Conservation (phyloP, 1,140 invertebrate genomes). For the Lepidurus couesii region DNA sequence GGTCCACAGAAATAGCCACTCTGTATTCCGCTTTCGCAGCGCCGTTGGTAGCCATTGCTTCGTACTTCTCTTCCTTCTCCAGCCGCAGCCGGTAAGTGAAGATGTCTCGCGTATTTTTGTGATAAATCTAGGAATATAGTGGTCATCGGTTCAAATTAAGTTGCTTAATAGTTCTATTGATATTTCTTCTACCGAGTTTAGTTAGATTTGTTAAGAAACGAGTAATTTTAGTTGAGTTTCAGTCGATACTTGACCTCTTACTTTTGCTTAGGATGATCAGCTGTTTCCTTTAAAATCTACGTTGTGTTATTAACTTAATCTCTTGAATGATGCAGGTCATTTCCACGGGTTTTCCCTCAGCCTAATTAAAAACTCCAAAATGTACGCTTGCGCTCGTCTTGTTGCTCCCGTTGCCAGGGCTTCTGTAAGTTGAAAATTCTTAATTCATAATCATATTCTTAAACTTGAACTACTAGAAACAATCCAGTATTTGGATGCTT, state of each 20-base stretch:
- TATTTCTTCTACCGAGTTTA: neutral
- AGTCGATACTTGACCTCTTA: neutral
- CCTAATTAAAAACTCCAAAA: conserved; percentile 33
- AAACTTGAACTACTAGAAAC: too few relatives aligned
- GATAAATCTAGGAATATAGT: neutral
- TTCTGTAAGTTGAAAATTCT: conserved; percentile 35
- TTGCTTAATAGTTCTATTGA: neutral
- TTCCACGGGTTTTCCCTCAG: conserved; percentile 24
- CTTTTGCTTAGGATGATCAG: neutral
- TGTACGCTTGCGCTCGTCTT: conserved; percentile 38
- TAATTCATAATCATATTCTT: too few relatives aligned
- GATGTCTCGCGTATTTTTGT: neutral
- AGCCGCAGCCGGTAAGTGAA: conserved; percentile 17
- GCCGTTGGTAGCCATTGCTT: conserved; percentile 5
- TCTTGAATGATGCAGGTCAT: neutral
- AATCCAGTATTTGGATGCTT: too few relatives aligned
- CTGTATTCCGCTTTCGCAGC: conserved; percentile 9
- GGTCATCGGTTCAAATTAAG: neutral
- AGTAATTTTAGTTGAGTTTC: neutral
- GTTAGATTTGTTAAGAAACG: neutral
- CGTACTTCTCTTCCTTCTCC: conserved; percentile 16
- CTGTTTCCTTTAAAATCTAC: neutral
- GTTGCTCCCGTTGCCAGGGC: conserved; percentile 37
- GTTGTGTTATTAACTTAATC: neutral
- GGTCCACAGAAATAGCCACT: neutral